Base-by-base conservation (phyloP, 2,797 vertebrate genomes). In the Sebastes hubbsi region DNA sequence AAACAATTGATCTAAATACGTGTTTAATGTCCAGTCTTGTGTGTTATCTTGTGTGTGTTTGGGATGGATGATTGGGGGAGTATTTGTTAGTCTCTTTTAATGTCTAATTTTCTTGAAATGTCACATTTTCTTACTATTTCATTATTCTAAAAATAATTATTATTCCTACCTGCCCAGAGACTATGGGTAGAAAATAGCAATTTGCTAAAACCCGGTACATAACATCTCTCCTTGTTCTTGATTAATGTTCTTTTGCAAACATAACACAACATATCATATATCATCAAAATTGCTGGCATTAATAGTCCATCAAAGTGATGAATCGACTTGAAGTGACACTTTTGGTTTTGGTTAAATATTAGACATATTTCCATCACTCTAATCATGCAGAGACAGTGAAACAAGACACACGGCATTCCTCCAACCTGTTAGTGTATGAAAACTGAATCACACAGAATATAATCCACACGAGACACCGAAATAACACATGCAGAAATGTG, bases 401-500 rank as follows among this genome's bases (percentile, higher is more conserved):
- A 54, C 42, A 25, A 14, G 24, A 54, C 25, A n/a, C 25, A 36
- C 3, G 4, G 12, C 13, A 22, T 70, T 78, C 27, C 25, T 66
- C 65, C 11, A 63, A 67, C 32, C 11, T 27, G 25, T 62, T 14
- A 27, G 6, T 20, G 16, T 14, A 34, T 56, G 13, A 60, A 72
- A 55, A 55, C 25, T 32, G 14, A 80, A 66, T 74, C 8, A 32
- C 0, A 60, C 12, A 24, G 30, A 55, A 55, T 27, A 20, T 69
- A 65, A 80, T 75, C 34, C 18, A 70, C 34, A 68, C 14, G 13
- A 79, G 46, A 77, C 69, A 49, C 18, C 18, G 22, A 65, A 83
- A 80, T 18, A 76, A 58, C 27, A 38, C 63, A 32, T 27, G 64
- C 70, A 74, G 54, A 68, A 75, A 80, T 79, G 78, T 77, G 67